These are phyloP conservation scores for Motacilla tschutschensis DNA, from an alignment of 2,113 vertebrate genomes.

Conservation along the genomic window DNA sequence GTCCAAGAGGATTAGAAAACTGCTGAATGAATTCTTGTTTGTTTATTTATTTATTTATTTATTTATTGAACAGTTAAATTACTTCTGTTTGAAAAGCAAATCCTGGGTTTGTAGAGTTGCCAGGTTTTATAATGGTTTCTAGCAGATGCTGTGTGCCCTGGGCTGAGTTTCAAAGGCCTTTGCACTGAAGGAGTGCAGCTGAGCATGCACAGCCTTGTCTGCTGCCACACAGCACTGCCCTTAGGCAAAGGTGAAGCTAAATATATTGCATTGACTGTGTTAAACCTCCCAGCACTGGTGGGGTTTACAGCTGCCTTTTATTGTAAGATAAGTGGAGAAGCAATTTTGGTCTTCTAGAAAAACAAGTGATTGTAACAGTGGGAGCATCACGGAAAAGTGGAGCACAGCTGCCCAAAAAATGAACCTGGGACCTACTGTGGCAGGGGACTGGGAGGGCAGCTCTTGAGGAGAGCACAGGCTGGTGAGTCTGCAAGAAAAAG, in stretches of 20 bases:
- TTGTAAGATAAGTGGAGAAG: not conserved
- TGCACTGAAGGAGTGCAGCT: not conserved
- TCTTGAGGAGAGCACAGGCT: not conserved
- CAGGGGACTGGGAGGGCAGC: not conserved
- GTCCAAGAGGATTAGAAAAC: not conserved
- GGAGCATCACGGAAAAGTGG: not conserved
- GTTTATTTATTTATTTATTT: slow-evolving; percentile 4
- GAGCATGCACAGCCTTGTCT: not conserved
- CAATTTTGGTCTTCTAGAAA: not conserved
- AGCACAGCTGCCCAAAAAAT: not conserved
- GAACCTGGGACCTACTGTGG: not conserved
- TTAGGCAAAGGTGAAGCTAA: not conserved
- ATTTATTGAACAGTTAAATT: not conserved
- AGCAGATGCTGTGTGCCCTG: not conserved
- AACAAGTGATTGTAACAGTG: not conserved
- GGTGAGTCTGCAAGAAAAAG: not conserved
- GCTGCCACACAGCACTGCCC: not conserved
- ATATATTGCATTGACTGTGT: not conserved
- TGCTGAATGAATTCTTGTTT: not conserved
- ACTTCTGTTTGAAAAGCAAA: not conserved
- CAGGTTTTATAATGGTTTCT: not conserved
- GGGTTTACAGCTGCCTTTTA: not conserved
- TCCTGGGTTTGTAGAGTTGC: not conserved
- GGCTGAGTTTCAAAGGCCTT: slow-evolving; percentile 22
- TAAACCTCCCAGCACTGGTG: not conserved